A percentile compares a stretch with the other conserved stretches of the same genome.
Evolutionary conservation across 2,888 invertebrate species (phyloP).

Genomic region (Artemia sinica): DNA sequence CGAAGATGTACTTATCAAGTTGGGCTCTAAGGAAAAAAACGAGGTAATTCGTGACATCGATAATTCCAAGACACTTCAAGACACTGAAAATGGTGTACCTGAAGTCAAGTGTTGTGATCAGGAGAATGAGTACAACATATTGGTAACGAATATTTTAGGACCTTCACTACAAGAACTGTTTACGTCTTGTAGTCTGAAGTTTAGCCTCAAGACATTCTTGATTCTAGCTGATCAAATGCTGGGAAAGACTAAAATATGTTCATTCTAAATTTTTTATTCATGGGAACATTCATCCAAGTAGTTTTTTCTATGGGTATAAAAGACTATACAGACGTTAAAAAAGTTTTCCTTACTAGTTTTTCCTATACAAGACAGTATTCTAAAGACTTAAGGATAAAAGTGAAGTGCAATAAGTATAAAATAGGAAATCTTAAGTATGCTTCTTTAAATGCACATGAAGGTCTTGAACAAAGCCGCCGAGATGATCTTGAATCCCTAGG

Average conservation of each 20-base stretch:
- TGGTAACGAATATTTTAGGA: constrained; percentile 97
- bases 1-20: too few species aligned
- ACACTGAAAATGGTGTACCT: constrained; percentile 14
- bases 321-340: constrained; percentile 13
- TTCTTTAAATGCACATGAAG: constrained; percentile 94
- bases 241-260: constrained; percentile 76
- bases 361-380: constrained; percentile 29
- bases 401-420: constrained; percentile 54
- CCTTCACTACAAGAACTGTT: constrained; percentile 96
- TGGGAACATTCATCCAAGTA: constrained; percentile 62
- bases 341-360: constrained; percentile 10
- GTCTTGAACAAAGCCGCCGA: constrained; percentile 88
- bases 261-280: constrained; percentile 99
- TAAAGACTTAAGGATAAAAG: constrained; percentile 10
- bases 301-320: background rate
- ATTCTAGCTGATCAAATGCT: constrained; percentile 92
- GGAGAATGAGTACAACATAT: constrained; percentile 91
- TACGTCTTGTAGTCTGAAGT: constrained; percentile 95
- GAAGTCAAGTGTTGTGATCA: constrained; percentile 58
- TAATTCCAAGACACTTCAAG: background rate
- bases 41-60: too few species aligned
- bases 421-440: constrained; percentile 93
- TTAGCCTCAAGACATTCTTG: constrained; percentile 97
- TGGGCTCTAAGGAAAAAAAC: too few species aligned
- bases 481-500: constrained; percentile 99